Base-by-base conservation (phyloP, 2,888 invertebrate genomes). In the Ormia ochracea region DNA sequence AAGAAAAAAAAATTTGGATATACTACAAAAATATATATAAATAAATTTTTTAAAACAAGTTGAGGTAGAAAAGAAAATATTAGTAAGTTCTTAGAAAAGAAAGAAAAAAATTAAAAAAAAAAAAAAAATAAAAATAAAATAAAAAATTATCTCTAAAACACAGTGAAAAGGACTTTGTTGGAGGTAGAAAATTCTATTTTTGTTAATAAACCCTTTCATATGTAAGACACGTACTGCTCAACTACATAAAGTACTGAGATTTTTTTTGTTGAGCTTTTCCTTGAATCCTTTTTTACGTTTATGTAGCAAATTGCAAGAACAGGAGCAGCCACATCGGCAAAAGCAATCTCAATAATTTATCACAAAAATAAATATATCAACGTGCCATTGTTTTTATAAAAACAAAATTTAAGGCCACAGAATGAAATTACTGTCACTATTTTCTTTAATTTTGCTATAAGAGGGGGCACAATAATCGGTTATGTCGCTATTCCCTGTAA, bases 341-440 rank as follows among this genome's bases (percentile, higher is more conserved):
- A 2, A 43, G 58, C 83, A 85, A 85, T 84, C 84, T 83, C 83
- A 84, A 85, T 86, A 85, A 86, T 86, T 85, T 86, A 82, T 81
- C 83, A 82, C 82, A 83, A 78, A 82, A 79, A 83, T 81, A 83
- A 83, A 83, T 83, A 82, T 82, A 73, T 77, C 77, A 73, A 77
- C 56, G 61, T 77, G 63, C 21, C 70, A 26, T 72, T 65, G 17
- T 31, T 58, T 56, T 19, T 31, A 19, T 48, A n/a, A 26, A 33
- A 63, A 48, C 19, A 17, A 28, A 3, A 17, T 45, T 41, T 26
- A 36, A 41, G 28, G 12, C 41, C 7, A n/a, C 3, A 1, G 7
- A 56, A 56, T 19, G 54, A 10, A 23, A 12, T 45, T 23, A 23
- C 5, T 23, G 21, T 5, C 23, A 45, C 9, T 5, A 9, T 1